Base-by-base conservation (phyloP, 2,797 vertebrate genomes). In the Chelidonichthys spinosus region DNA sequence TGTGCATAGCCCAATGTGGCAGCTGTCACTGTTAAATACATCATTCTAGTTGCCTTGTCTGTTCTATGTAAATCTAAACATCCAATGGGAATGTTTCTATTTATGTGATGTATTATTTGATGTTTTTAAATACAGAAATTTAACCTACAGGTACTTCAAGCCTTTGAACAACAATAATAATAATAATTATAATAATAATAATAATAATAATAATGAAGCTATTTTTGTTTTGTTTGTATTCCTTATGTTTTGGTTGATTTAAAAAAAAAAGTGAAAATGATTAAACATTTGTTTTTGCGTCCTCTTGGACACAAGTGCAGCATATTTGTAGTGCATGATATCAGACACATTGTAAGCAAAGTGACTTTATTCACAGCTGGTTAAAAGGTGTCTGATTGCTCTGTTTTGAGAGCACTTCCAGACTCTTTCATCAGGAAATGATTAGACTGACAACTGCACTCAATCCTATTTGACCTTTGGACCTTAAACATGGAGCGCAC, bases 381-480 rank as follows among this genome's bases (percentile, higher is more conserved):
- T 32, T 25, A 10, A 62, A 62, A 58, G 37, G 33, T 53, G n/a
- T n/a, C 50, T 64, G 69, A 54, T 78, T 77, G 39, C 10, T 76
- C 42, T 64, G n/a, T 54, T 42, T 52, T 66, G 15, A 81, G 39
- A 65, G 60, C 73, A 72, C 63, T 66, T 83, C 69, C 14, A 78
- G 62, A 17, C 50, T 67, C 54, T 70, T 78, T 84, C 42, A 85
- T 83, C 73, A 72, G 46, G 50, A 61, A 55, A 15, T 84, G 85
- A 90, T 83, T 52, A 65, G 53, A 84, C 11, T 33, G 61, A 77
- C 54, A 40, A 58, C 47, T 39, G 25, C 33, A 75, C 33, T 81
- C 36, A 67, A 81, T 81, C 70, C 53, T 65, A 39, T 58, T 72
- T 81, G 78, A 92, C 89, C 93, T 92, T 93, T 93, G 90, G 72